Base-by-base conservation (phyloP, 2,888 invertebrate species). In the Hyles lineata region DNA sequence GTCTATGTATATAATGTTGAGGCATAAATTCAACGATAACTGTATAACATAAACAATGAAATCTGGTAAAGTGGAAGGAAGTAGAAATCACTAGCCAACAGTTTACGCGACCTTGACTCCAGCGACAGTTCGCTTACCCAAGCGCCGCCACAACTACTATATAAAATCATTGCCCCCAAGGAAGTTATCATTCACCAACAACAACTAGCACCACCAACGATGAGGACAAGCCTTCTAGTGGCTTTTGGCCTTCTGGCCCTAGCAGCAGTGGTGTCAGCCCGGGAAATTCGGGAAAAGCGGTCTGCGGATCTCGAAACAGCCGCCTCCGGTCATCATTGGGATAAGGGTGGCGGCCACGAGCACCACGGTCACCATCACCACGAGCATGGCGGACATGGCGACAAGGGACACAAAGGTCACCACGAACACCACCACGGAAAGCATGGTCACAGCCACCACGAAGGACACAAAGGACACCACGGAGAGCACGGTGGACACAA, bases 401-500 rank as follows among this genome's bases (percentile, higher is more conserved):
- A 96, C 80, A 96, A 97, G 79, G 96, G 96, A 7, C 96, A 97
- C 91, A 96, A 96, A 81, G 95, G 96, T 3, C 95, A 96, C 76
- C 96, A 97, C 78, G 95, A 95, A 61, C 92, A 96, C 78, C 95
- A 96, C 78, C 96, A 97, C 82, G 96, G 96, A 15, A 92, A 96
- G 72, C 96, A 96, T 76, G 97, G 97, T 0, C 96, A 97, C 82
- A 96, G 96, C 83, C 96, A 97, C 85, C 96, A 97, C 80, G 96
- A 95, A 74, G 95, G 95, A 0, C 96, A 96, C 82, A 91, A 94
- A 71, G 96, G 96, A 8, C 95, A 96, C 78, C 96, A 95, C 85
- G 95, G 93, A 29, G 96, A 96, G 80, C 95, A 96, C 74, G 96
- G 95, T 32, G 96, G 96, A 1, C 95, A 96, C 87, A 96, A 96